These are phyloP conservation scores for Dolomedes plantarius DNA, from an alignment of 2,888 invertebrate genomes.

Conservation along the genomic window DNA sequence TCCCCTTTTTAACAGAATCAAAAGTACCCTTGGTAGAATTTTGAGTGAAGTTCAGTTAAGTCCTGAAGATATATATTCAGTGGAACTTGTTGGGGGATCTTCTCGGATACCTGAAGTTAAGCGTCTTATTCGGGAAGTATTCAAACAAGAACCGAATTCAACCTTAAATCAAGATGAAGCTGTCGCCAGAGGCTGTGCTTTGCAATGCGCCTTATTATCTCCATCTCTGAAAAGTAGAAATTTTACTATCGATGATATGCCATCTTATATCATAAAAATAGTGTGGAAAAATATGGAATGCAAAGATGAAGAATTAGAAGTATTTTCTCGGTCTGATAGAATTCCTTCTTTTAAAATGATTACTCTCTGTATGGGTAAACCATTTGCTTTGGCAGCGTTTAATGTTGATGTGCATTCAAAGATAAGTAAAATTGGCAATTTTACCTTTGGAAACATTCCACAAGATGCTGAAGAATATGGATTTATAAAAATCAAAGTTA, in stretches of 20 bases:
- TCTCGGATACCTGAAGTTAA: constrained; percentile 92
- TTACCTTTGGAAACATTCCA: constrained; percentile 81
- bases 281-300: constrained; percentile 82
- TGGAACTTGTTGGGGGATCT: constrained; percentile 97
- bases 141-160: constrained; percentile 89
- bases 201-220: constrained; percentile 96
- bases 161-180: constrained; percentile 97
- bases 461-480: constrained; percentile 90
- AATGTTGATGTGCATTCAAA: constrained; percentile 79
- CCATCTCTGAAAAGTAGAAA: constrained; percentile 98
- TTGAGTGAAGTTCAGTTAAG: constrained; percentile 83
- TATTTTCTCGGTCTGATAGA: constrained; percentile 90
- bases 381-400: constrained; percentile 90
- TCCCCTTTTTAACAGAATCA: constrained; percentile 76
- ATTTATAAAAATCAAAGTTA: constrained; percentile 91
- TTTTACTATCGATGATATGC: constrained; percentile 93
- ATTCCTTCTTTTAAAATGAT: constrained; percentile 96
- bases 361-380: constrained; percentile 91
- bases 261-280: constrained; percentile 86
- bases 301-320: constrained; percentile 82
- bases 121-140: constrained; percentile 77
- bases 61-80: constrained; percentile 90
- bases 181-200: constrained; percentile 95
- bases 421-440: constrained; percentile 75
- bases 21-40: constrained; percentile 85